Evolutionary conservation across 2,888 invertebrate genomes (phyloP), one percentile per base, ranked within the genome.

Genomic region (Tetragnatha montana): DNA sequence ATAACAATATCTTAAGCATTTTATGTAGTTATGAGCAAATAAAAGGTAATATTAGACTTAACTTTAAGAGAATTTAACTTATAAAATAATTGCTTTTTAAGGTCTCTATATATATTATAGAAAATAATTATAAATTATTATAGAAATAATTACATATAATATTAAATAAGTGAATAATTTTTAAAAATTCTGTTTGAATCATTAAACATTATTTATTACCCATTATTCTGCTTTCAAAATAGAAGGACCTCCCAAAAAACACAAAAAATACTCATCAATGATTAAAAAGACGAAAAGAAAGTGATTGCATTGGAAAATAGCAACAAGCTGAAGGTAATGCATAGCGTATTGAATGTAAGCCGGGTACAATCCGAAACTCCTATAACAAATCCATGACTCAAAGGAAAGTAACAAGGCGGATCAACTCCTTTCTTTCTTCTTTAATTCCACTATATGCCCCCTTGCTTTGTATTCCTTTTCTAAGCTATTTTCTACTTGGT

Each of bases 361-460:
- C 68, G 47, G 73, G 17, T 73, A 35, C 21, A 81, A 74, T 19
- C 19, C 47, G 74, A 68, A 80, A 81, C 60, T 47, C 19, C 69
- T 71, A 78, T 82, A 87, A 76, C 60, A 87, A 81, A 87, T 81
- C 87, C 78, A 82, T 88, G 78, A 82, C 78, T 68, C 50, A 79
- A 82, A 78, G 78, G 60, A 80, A 75, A 82, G 78, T 70, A 82
- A 60, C 71, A 76, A 82, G 51, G 78, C 21, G 81, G 75, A 69
- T 71, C 73, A 71, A 19, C 10, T 81, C 35, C 35, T 87, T 88
- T 88, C 60, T 81, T 50, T 49, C 21, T 76, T 76, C 51, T 73
- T 73, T 81, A 50, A 51, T 81, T 73, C 51, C 17, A 10, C 22
- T 21, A 69, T 81, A 47, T 81, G 35, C 35, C 35, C 35, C 35